Evolutionary conservation across 2,113 vertebrate species (phyloP).

Genomic region (Nesogale talazaci): DNA sequence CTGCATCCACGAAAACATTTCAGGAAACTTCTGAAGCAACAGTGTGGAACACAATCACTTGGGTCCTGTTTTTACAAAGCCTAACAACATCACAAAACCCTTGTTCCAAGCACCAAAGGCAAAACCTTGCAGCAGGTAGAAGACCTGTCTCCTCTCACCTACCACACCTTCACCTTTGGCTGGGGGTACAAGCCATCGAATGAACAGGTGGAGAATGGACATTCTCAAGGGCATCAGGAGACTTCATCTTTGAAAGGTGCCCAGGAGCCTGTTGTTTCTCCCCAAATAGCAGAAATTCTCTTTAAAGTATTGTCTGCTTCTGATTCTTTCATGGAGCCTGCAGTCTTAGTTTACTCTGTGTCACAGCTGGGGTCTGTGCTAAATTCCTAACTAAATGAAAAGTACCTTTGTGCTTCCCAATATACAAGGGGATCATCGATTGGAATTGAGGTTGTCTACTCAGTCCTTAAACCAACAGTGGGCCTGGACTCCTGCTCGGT

Average conservation of each 20-base stretch:
- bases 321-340: background rate
- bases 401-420: background rate
- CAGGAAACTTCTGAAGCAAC: conserved; percentile 47
- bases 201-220: conserved; percentile 10
- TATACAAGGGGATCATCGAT: conserved; percentile 5
- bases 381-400: conserved; percentile 31
- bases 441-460: conserved; percentile 1
- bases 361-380: background rate
- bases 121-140: background rate
- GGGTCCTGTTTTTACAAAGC: conserved; percentile 41
- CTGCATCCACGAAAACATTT: background rate
- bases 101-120: conserved; percentile 34
- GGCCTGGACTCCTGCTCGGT: background rate
- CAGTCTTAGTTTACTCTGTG: background rate
- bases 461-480: background rate
- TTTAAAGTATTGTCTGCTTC: background rate
- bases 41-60: background rate
- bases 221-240: conserved; percentile 7
- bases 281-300: background rate
- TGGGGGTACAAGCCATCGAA: background rate
- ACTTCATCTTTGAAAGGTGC: background rate
- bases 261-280: background rate
- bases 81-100: conserved; percentile 35
- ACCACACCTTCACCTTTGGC: background rate
- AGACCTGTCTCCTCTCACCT: too few relatives aligned